Conservation (phyloP, 2,113 vertebrate genomes). For the Brienomyrus brachyistius region DNA sequence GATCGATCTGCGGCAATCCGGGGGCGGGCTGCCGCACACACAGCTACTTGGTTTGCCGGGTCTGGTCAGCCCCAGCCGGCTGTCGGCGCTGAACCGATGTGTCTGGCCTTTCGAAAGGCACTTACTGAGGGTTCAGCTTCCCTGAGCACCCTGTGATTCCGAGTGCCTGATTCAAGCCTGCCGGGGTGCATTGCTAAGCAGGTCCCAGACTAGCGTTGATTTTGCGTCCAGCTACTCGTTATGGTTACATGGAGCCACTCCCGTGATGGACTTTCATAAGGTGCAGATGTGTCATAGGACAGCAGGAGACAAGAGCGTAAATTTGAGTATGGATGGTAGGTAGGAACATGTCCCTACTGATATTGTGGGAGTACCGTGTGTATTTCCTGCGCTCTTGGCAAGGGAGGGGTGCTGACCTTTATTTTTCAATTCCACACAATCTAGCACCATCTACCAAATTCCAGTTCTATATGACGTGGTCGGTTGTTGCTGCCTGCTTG, state of each 20-base stretch:
- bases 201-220: neutral
- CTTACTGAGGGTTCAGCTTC: neutral
- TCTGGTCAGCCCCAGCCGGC: neutral
- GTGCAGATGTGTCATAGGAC: neutral
- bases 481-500: neutral
- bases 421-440: neutral
- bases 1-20: constrained; percentile 2
- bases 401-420: neutral
- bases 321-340: neutral
- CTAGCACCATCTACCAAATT: neutral
- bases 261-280: neutral
- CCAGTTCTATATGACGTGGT: neutral
- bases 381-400: neutral
- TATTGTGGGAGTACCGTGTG: neutral
- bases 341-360: neutral
- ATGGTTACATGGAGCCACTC: neutral
- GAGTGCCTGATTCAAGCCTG: neutral
- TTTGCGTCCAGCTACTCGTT: neutral
- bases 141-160: neutral
- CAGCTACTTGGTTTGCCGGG: neutral
- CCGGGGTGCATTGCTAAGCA: neutral
- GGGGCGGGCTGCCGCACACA: neutral
- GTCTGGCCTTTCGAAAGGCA: neutral
- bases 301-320: neutral
- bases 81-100: constrained; percentile 15